phyloP scores from a whole-genome alignment of 2,888 invertebrate genomes.

The Eurois occulta region DNA sequence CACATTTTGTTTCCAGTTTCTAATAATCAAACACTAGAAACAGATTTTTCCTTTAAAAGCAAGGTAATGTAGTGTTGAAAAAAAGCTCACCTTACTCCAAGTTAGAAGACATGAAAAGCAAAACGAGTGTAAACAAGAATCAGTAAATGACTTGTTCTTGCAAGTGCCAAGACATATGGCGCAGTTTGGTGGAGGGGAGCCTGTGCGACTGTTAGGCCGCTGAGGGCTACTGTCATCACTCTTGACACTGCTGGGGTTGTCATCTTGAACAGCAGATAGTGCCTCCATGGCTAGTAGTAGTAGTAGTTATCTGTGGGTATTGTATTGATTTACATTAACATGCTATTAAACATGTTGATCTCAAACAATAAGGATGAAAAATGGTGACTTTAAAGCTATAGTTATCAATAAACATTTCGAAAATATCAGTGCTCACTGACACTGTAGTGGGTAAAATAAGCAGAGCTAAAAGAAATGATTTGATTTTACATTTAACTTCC shows the following conservation, averaged over 20 bases:
- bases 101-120: conserved; percentile 97
- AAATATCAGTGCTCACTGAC: neutral
- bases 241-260: conserved; percentile 85
- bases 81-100: conserved; percentile 95
- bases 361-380: neutral
- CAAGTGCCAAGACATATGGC: conserved; percentile 97
- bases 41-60: neutral
- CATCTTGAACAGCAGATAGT: conserved; percentile 77
- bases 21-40: neutral
- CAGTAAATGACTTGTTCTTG: conserved; percentile 97
- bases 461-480: neutral
- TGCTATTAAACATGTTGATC: neutral
- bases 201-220: conserved; percentile 79
- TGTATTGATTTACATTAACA: neutral
- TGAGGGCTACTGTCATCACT: conserved; percentile 87
- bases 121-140: conserved; percentile 98
- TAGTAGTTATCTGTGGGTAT: conserved; percentile 51
- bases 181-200: conserved; percentile 96
- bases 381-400: neutral
- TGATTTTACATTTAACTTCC: neutral
- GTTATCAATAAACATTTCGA: neutral
- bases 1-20: neutral
- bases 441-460: neutral
- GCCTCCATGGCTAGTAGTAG: conserved; percentile 77
- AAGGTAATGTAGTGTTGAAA: neutral